A percentile compares a stretch with the other conserved stretches of the same genome.
phyloP scores from a whole-genome alignment of 2,888 invertebrate species.

The Cataglyphis rosenhaueri region DNA sequence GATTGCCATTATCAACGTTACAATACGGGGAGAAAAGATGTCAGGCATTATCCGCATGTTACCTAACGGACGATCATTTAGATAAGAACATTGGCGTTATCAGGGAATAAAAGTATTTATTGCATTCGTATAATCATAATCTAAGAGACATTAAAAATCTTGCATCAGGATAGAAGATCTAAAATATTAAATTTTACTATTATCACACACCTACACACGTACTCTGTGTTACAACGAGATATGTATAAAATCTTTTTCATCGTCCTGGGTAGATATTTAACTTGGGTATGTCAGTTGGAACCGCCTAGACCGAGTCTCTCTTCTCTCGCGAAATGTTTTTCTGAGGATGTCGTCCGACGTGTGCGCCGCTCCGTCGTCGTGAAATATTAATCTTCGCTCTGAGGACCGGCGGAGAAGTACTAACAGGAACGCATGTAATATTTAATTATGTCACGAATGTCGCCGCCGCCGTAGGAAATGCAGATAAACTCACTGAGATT shows the following conservation, averaged over 20 bases:
- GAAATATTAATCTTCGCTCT: constrained; percentile 67
- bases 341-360: constrained; percentile 47
- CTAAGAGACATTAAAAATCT: background rate
- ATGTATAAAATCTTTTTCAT: constrained; percentile 19
- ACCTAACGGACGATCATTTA: background rate
- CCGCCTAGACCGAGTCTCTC: constrained; percentile 34
- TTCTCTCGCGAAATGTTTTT: constrained; percentile 62
- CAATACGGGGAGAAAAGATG: background rate
- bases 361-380: constrained; percentile 46
- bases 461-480: constrained; percentile 35
- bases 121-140: background rate
- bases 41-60: background rate
- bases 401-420: constrained; percentile 50
- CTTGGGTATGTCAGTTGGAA: constrained; percentile 32
- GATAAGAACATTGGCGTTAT: background rate
- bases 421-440: constrained; percentile 69
- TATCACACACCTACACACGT: background rate
- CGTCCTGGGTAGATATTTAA: constrained; percentile 36
- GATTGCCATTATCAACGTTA: constrained; percentile 28
- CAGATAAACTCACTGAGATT: constrained; percentile 60
- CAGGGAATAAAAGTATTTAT: background rate
- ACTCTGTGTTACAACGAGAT: background rate
- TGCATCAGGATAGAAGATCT: background rate
- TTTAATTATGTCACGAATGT: constrained; percentile 69
- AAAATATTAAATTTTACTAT: background rate